These are phyloP conservation scores for Drosophila pseudotakahashii DNA, from an alignment of 2,888 invertebrate genomes.

Conservation along the genomic window DNA sequence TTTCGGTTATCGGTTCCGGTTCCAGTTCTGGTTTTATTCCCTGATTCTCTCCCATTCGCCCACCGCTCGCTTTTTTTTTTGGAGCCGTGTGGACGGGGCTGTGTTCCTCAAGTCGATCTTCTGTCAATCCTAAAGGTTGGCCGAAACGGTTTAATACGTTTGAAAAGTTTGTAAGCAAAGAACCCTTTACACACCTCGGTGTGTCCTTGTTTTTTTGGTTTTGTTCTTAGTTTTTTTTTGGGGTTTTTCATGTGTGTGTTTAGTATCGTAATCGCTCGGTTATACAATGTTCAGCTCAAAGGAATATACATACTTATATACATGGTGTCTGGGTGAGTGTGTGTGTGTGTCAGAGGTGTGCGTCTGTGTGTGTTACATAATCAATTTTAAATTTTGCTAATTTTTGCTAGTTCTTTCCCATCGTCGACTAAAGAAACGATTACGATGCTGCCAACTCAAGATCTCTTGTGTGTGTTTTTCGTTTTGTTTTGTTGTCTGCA, in stretches of 20 bases:
- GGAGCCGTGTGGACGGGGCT: slow-evolving; percentile 15
- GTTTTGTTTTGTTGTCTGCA: slow-evolving; percentile 38
- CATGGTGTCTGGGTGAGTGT: slow-evolving; percentile 42
- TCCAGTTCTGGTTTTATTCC: too few relatives aligned
- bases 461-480: slow-evolving; percentile 19
- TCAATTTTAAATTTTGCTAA: slow-evolving; percentile 82
- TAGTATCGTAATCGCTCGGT: slow-evolving; percentile 56
- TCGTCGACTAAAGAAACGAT: slow-evolving; percentile 58
- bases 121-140: slow-evolving; percentile 41
- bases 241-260: slow-evolving; percentile 16
- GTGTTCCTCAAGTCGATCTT: slow-evolving; percentile 24
- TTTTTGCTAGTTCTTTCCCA: slow-evolving; percentile 75
- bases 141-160: slow-evolving; percentile 59
- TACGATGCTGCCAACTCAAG: slow-evolving; percentile 70
- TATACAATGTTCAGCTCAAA: slow-evolving; percentile 56
- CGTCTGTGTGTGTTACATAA: slow-evolving; percentile 20
- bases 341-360: slow-evolving; percentile 22
- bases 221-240: background rate
- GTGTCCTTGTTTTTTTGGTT: slow-evolving; percentile 30
- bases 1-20: too few relatives aligned
- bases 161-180: slow-evolving; percentile 73
- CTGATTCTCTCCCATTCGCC: slow-evolving; percentile 9
- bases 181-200: slow-evolving; percentile 52
- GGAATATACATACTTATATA: slow-evolving; percentile 71
- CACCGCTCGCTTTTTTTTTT: slow-evolving; percentile 35